Base-by-base conservation (phyloP, 2,888 invertebrate species). In the Zele albiditarsus region DNA sequence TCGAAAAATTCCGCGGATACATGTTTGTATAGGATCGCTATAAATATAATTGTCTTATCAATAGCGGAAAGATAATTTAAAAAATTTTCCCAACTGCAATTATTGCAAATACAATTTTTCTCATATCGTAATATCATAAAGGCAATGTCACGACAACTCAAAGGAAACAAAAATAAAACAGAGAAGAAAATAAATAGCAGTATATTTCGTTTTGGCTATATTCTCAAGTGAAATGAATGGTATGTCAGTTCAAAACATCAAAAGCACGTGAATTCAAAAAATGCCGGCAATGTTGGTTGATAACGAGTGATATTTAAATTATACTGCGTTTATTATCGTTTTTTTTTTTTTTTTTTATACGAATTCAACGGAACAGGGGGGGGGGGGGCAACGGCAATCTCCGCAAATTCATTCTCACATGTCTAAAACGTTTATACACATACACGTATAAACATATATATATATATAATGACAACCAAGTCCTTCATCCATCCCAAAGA, bases 401-500 rank as follows among this genome's bases (percentile, higher is more conserved):
- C 27, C 20, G 12, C 12, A 2, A 31, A 20, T 33, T 60, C 60
- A 28, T 27, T 53, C 68, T 31, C 49, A 28, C 49, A 49, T 28
- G 27, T 53, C 49, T 49, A 49, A 28, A 49, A 28, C 49, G 33
- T 33, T n/a, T 4, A 53, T n/a, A 53, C 53, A 20, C n/a, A 31
- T 33, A 33, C 12, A 6, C 31, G 31, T 31, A 63, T 33, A n/a
- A 16, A 62, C n/a, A 33, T 33, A 60, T 27, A 63, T 8, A 65
- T 10, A 33, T 20, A 23, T 27, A 31, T 60, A 31, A 63, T 33
- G 33, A 12, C 38, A 31, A 20, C 20, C 42, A 25, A 66, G 38
- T 20, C 46, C 27, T 66, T 66, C 46, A 46, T 46, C 60, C 28
- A 60, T 60, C 16, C 53, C 28, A 49, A 68, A 53, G 53, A 68